phyloP scores from a whole-genome alignment of 2,113 vertebrate species.

The Oxyura jamaicensis region DNA sequence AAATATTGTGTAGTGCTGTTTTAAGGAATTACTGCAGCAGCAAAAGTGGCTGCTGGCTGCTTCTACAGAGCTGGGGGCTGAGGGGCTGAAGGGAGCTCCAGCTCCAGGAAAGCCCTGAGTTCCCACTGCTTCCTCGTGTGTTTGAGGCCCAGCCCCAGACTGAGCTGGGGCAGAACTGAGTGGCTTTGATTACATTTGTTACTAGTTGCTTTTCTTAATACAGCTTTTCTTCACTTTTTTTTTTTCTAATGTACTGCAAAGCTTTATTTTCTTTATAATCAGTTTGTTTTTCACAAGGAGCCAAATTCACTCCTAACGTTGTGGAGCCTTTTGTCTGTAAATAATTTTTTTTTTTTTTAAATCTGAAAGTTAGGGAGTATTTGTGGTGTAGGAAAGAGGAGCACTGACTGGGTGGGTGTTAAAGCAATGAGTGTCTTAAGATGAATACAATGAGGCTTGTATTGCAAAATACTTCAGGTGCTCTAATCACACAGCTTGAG shows the following conservation, averaged over 20 bases:
- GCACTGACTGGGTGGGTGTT: background rate
- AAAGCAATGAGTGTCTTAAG: background rate
- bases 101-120: rapidly evolving
- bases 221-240: background rate
- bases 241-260: background rate
- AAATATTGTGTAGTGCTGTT: background rate
- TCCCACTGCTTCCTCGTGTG: background rate
- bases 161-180: background rate
- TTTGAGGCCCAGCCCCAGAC: background rate
- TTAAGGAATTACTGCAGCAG: background rate
- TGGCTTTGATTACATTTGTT: background rate
- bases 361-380: background rate
- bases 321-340: background rate
- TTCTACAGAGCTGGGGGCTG: background rate
- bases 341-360: background rate
- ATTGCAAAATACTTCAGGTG: background rate
- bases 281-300: background rate
- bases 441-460: background rate
- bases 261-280: background rate
- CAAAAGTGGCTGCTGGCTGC: rapidly evolving
- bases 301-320: background rate
- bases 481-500: background rate
- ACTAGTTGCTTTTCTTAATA: background rate
- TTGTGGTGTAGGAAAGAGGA: background rate
- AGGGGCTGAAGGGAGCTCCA: background rate